Evolutionary conservation across 2,888 invertebrate species (phyloP), one percentile per base, ranked within the genome.

Genomic region (Phragmatobia fuliginosa): DNA sequence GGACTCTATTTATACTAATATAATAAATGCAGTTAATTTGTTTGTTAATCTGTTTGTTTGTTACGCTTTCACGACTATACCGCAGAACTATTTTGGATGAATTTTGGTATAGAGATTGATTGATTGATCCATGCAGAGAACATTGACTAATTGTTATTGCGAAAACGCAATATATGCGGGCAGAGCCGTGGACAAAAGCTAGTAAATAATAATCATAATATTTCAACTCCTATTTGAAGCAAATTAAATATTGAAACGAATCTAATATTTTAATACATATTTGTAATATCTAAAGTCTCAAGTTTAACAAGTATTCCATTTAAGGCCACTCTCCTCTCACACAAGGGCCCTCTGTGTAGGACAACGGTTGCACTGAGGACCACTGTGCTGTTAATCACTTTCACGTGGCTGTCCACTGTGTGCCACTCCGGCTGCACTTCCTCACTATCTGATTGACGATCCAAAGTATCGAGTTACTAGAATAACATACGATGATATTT

Each of bases 371-470:
- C 88, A 83, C 91, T 94, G 93, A 93, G 85, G 81, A 83, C 81
- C 76, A 82, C 82, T 75, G 93, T 94, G 84, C 85, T 72, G 82
- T 88, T 94, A 94, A 94, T 94, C 90, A 92, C 92, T 93, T 93
- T 93, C 94, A 94, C 93, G 92, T 94, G 94, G 88, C 87, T 91
- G 92, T 91, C 91, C 84, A 85, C 70, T 76, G 81, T 72, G 79
- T 79, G 81, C 81, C 85, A 81, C 74, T 83, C 81, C 70, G 86
- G 78, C 89, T 88, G 91, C 89, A 91, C 92, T 92, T 92, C 92
- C 92, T 92, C 88, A 85, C 83, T 83, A 81, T 81, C 81, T 79
- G 81, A 81, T 76, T 84, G 80, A 72, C 73, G 73, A 74, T 18
- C 31, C 67, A 36, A 45, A 70, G 63, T 70, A 76, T 78, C 63